Base-by-base conservation (phyloP, 2,797 vertebrate genomes). In the Halcyon chelicuti region DNA sequence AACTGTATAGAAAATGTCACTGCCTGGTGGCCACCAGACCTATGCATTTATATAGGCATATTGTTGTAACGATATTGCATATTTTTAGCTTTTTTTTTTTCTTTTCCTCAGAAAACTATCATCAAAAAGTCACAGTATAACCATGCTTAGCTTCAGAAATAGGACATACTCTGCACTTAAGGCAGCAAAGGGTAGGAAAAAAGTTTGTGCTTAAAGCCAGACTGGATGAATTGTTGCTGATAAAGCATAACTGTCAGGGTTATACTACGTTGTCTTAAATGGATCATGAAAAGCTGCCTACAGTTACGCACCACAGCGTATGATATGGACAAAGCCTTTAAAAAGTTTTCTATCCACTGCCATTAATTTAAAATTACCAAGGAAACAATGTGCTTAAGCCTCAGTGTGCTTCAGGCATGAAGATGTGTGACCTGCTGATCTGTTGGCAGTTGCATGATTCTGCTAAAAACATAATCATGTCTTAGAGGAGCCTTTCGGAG, bases 391-490 rank as follows among this genome's bases (percentile, higher is more conserved):
- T 10, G 13, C 35, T 86, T 28, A 40, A 40, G 25, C 29, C 39
- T 42, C 3, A 0, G 20, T 20, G n/a, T 29, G 10, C 17, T 28
- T 7, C 35, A 61, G 22, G 20, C 39, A 22, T 2, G 17, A 12
- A 13, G 3, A 5, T 2, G 2, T 2, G 28, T 14, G 33, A 42
- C 1, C 5, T 5, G 28, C 22, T 21, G 46, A 66, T 58, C 18
- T n/a, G 4, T 4, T 4, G 23, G 28, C 6, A 8, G 23, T 8
- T 44, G 12, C 9, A 5, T 3, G n/a, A 42, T n/a, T 5, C 40
- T 54, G 2, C 12, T 10, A 12, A 33, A 21, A 60, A 44, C 57
- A 49, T 1, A n/a, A 25, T 1, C 0, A 0, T 9, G 23, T 10
- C 66, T 73, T 21, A 28, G 31, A n/a, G 51, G 10, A 9, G 17